phyloP scores from a whole-genome alignment of 2,888 invertebrate species.

The Blomia tropicalis region DNA sequence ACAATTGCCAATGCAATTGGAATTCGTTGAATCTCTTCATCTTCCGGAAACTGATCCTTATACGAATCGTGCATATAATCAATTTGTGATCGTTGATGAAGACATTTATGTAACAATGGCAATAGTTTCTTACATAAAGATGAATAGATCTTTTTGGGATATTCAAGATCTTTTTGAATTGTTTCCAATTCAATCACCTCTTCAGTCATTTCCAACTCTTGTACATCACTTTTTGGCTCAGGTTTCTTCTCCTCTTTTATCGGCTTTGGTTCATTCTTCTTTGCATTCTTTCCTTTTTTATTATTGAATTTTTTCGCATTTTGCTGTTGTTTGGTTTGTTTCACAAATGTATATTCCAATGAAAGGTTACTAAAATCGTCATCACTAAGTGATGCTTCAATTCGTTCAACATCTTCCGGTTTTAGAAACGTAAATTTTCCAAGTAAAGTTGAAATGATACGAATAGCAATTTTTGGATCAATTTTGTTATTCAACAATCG shows the following conservation, averaged over 20 bases:
- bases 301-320: neutral
- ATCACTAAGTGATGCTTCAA: slow-evolving; percentile 19
- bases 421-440: slow-evolving; percentile 22
- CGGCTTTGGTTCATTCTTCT: neutral
- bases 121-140: slow-evolving; percentile 54
- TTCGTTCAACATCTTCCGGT: slow-evolving; percentile 16
- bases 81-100: slow-evolving; percentile 38
- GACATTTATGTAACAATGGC: slow-evolving; percentile 59
- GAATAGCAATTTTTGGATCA: slow-evolving; percentile 64
- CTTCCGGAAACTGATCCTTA: slow-evolving; percentile 34
- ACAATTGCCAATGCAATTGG: slow-evolving; percentile 84
- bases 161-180: neutral
- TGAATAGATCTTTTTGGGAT: slow-evolving; percentile 56
- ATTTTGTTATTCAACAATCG: slow-evolving; percentile 48
- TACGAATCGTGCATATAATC: slow-evolving; percentile 49
- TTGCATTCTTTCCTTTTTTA: neutral
- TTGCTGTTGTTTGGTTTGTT: neutral
- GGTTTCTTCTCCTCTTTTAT: neutral
- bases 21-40: slow-evolving; percentile 68
- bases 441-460: slow-evolving; percentile 23
- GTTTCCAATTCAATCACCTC: slow-evolving; percentile 32
- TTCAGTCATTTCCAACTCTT: slow-evolving; percentile 24
- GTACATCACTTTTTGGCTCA: neutral
- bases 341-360: neutral
- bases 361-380: neutral